Percentiles rank a stretch among this genome's conserved stretches.
These are phyloP conservation scores for Drosophila parvula DNA, from an alignment of 1,140 invertebrate species.

Conservation along the genomic window DNA sequence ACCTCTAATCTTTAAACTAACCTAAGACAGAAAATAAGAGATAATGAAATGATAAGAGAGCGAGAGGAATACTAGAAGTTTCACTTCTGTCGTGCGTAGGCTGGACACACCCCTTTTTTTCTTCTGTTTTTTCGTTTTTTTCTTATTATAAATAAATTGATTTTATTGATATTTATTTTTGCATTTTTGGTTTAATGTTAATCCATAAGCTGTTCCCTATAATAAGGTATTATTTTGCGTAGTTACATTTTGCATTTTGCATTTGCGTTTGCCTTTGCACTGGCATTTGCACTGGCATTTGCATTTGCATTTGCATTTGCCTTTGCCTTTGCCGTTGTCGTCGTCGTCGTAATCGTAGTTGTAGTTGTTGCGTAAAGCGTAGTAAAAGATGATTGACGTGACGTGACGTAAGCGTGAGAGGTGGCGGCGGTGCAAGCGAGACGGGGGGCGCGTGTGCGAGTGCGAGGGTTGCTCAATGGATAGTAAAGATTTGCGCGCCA, in stretches of 20 bases:
- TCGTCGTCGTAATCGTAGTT: slow-evolving; percentile 21
- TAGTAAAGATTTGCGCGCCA: slow-evolving; percentile 49
- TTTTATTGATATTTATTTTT: not conserved
- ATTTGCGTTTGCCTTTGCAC: slow-evolving; percentile 6
- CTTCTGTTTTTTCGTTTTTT: too few relatives aligned
- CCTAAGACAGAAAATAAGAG: too few relatives aligned
- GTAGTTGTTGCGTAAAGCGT: slow-evolving; percentile 44
- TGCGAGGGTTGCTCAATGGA: slow-evolving; percentile 50
- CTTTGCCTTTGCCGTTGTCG: slow-evolving; percentile 18
- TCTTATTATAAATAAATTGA: slow-evolving; percentile 4
- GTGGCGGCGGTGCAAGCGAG: slow-evolving; percentile 4
- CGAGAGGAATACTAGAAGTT: too few relatives aligned
- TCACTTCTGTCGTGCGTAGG: too few relatives aligned
- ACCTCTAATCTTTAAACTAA: too few relatives aligned
- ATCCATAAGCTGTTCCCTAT: slow-evolving; percentile 2
- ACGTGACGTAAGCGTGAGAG: slow-evolving; percentile 34
- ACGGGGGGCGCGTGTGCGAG: slow-evolving; percentile 6
- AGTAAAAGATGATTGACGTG: slow-evolving; percentile 48
- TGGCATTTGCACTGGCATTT: slow-evolving; percentile 8
- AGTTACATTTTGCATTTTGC: slow-evolving; percentile 8
- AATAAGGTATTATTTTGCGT: slow-evolving; percentile 4
- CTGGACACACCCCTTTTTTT: too few relatives aligned
- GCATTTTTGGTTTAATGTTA: not conserved
- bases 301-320: slow-evolving; percentile 17
- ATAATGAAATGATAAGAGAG: too few relatives aligned